Evolutionary conservation across 2,797 vertebrate species (phyloP), one percentile per base, ranked within the genome.

Genomic region (Ptychobarbus kaznakovi): DNA sequence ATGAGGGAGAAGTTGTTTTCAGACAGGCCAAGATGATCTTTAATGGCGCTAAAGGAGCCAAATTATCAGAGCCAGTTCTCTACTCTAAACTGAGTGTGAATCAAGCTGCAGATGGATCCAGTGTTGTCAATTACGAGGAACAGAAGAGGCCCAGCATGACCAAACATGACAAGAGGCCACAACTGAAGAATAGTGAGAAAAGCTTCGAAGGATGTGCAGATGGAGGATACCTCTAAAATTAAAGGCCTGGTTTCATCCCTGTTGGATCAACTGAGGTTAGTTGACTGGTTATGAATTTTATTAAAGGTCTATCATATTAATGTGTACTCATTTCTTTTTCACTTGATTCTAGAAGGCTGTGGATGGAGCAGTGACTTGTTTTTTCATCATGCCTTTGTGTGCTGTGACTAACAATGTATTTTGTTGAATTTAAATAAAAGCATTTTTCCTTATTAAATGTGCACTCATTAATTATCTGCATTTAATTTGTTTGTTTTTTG

Each of bases 91-190:
- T 95, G 10, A n/a, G 88, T 81, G 86, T 93, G 2, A 87, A 88
- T 16, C 92, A 86, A 86, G 44, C 46, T 6, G 3, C 5, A 0
- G 92, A 93, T 74, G 92, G 93, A 0, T 91, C 84, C 0, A 90
- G 90, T 49, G 90, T 66, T 0, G 63, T 94, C 46, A 91, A 86
- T 80, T 95, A 93, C 83, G 93, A 94, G 87, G 93, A 94, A 69
- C 92, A 93, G 32, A 80, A 87, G 46, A 25, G 76, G 40, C 58
- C 4, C 15, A 63, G 6, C 40, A 51, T 1, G 44, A 77, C 4
- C n/a, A 13, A 9, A 42, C 32, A 0, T 16, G 18, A 4, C 5
- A 44, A 35, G n/a, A 70, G 35, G 4, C 58, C 22, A 18, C 80
- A 15, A 35, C 0, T 35, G 22, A 8, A 0, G 49, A 32, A 61